These are phyloP conservation scores for Drosophila ambigua DNA, from an alignment of 1,140 invertebrate genomes.

Conservation along the genomic window DNA sequence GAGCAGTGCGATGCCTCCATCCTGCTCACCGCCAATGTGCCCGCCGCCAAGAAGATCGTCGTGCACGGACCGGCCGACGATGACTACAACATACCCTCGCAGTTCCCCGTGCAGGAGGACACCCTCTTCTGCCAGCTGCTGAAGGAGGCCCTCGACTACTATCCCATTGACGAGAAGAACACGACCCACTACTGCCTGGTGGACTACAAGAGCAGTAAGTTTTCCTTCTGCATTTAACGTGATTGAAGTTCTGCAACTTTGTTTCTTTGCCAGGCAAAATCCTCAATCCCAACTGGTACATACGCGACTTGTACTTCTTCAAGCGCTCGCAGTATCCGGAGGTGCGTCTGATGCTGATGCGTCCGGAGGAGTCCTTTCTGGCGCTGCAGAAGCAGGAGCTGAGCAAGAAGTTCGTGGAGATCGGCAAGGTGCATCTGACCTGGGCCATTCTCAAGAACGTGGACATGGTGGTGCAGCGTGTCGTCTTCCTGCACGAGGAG, in stretches of 20 bases:
- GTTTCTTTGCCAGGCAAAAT: slow-evolving; percentile 58
- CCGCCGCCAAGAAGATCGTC: slow-evolving; percentile 99
- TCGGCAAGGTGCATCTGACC: slow-evolving; percentile 95
- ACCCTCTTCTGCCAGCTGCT: slow-evolving; percentile 98
- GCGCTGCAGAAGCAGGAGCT: slow-evolving; percentile 97
- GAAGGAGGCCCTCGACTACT: slow-evolving; percentile 98
- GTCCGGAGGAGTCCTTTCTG: slow-evolving; percentile 94
- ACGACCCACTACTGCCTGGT: slow-evolving; percentile 97
- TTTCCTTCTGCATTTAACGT: background rate
- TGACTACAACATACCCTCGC: slow-evolving; percentile 97
- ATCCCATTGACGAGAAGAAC: slow-evolving; percentile 96
- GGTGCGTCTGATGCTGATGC: slow-evolving; percentile 96
- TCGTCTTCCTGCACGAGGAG: slow-evolving; percentile 99
- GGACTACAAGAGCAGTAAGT: slow-evolving; percentile 98
- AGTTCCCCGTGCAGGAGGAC: slow-evolving; percentile 99
- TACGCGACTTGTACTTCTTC: slow-evolving; percentile 99
- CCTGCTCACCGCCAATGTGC: slow-evolving; percentile 98
- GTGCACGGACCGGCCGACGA: slow-evolving; percentile 93
- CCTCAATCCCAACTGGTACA: slow-evolving; percentile 94
- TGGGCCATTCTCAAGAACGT: slow-evolving; percentile 96
- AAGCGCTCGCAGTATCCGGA: slow-evolving; percentile 99
- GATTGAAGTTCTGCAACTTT: background rate
- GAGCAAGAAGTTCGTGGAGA: slow-evolving; percentile 97
- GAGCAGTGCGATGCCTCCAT: slow-evolving; percentile 99
- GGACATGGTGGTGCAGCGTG: slow-evolving; percentile 96